Evolutionary conservation across 2,888 invertebrate species (phyloP).

Genomic region (Campaea margaritaria): DNA sequence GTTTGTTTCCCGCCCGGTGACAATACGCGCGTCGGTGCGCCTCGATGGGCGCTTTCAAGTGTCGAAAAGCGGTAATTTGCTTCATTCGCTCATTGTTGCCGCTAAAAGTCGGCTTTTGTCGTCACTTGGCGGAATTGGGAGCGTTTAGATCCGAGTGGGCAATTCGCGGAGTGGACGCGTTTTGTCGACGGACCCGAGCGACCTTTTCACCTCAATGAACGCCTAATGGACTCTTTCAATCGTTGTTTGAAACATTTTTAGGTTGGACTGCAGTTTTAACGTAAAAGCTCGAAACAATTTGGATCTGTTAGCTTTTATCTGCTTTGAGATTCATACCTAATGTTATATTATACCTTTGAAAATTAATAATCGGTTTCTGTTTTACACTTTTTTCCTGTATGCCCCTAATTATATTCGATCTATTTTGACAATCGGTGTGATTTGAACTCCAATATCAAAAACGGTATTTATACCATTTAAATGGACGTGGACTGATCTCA

Average conservation of each 20-base stretch:
- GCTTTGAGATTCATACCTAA: no score
- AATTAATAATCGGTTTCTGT: no score
- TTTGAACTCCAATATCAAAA: no score
- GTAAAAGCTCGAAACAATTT: slow-evolving; percentile 6
- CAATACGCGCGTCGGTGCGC: slow-evolving; percentile 76
- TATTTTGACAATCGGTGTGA: no score
- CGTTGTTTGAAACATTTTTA: slow-evolving; percentile 43
- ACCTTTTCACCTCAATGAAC: slow-evolving; percentile 46
- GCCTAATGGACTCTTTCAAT: slow-evolving; percentile 47
- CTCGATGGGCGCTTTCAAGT: slow-evolving; percentile 79
- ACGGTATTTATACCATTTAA: no score
- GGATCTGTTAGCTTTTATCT: no score
- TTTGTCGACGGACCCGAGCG: slow-evolving; percentile 50
- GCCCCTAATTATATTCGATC: no score
- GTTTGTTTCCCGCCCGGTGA: slow-evolving; percentile 81
- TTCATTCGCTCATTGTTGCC: slow-evolving; percentile 80
- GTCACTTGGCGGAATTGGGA: slow-evolving; percentile 81
- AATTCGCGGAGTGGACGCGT: slow-evolving; percentile 77
- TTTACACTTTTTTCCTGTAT: no score
- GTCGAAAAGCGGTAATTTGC: slow-evolving; percentile 83
- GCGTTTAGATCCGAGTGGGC: slow-evolving; percentile 82
- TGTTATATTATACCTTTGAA: no score
- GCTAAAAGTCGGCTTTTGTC: slow-evolving; percentile 83
- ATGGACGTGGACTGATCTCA: no score
- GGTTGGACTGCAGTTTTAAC: slow-evolving; percentile 30